phyloP scores from a whole-genome alignment of 2,888 invertebrate genomes.

The Octonoba sinensis region DNA sequence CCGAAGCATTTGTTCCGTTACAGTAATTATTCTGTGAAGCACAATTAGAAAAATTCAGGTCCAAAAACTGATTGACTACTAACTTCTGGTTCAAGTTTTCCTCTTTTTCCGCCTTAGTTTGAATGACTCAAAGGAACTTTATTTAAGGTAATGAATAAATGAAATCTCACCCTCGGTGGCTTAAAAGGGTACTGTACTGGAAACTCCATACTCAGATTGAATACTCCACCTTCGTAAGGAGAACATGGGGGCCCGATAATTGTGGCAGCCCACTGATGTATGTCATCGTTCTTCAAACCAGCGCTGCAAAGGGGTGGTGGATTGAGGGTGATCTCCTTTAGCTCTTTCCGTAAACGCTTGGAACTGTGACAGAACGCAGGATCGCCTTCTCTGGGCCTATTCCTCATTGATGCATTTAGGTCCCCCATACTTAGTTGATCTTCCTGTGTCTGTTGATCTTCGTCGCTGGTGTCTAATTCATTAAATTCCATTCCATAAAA shows the following conservation, averaged over 20 bases:
- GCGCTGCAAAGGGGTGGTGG: constrained; percentile 72
- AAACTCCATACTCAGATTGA: constrained; percentile 72
- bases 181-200: constrained; percentile 72
- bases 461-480: not conserved
- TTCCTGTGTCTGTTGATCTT: not conserved
- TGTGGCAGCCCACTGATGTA: constrained; percentile 69
- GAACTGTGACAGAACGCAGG: not conserved
- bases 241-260: constrained; percentile 72
- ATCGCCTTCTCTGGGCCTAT: not conserved
- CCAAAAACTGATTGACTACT: too few relatives aligned
- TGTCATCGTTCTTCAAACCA: constrained; percentile 72
- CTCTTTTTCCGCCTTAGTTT: too few relatives aligned
- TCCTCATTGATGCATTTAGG: not conserved
- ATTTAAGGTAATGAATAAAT: too few relatives aligned
- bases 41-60: too few relatives aligned
- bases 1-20: too few relatives aligned
- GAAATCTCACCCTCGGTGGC: constrained; percentile 71
- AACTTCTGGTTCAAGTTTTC: too few relatives aligned
- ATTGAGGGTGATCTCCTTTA: constrained; percentile 70
- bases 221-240: constrained; percentile 73
- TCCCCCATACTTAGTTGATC: not conserved
- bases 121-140: too few relatives aligned
- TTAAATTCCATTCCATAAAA: not conserved
- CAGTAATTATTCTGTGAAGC: too few relatives aligned
- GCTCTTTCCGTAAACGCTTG: constrained; percentile 8